Percentiles rank a stretch among this genome's conserved stretches.
phyloP scores from a whole-genome alignment of 2,888 invertebrate species.

The Drosophila macrospina region DNA sequence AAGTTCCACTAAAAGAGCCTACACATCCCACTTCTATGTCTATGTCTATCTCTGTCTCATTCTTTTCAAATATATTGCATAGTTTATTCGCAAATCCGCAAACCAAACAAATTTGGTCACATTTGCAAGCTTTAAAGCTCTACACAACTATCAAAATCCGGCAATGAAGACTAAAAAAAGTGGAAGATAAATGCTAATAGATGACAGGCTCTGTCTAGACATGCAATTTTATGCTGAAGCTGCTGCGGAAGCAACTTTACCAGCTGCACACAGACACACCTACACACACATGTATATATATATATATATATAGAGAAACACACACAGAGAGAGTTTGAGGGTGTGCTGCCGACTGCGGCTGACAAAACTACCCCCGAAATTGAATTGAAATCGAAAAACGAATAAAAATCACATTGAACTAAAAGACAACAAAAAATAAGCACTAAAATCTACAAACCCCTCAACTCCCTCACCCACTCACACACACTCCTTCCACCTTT shows the following conservation, averaged over 20 bases:
- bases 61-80: too few relatives aligned
- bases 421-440: constrained; percentile 24
- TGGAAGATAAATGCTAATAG: constrained; percentile 46
- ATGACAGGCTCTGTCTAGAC: constrained; percentile 63
- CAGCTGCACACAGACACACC: constrained; percentile 36
- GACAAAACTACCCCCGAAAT: constrained; percentile 72
- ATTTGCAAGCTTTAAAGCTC: constrained; percentile 37
- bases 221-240: constrained; percentile 61
- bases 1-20: too few relatives aligned
- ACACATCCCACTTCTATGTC: too few relatives aligned
- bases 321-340: constrained; percentile 59
- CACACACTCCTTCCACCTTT: neutral
- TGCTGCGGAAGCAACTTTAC: constrained; percentile 57
- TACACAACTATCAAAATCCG: constrained; percentile 42
- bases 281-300: constrained; percentile 23
- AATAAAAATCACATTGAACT: constrained; percentile 50
- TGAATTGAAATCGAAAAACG: constrained; percentile 55
- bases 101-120: constrained; percentile 27
- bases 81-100: constrained; percentile 20
- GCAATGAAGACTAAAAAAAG: constrained; percentile 4
- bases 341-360: constrained; percentile 62
- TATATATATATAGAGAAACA: constrained; percentile 33
- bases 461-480: neutral
- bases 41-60: too few relatives aligned
- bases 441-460: constrained; percentile 27